These are phyloP conservation scores for Alfaro cultratus DNA, from an alignment of 2,797 vertebrate genomes.

Conservation along the genomic window DNA sequence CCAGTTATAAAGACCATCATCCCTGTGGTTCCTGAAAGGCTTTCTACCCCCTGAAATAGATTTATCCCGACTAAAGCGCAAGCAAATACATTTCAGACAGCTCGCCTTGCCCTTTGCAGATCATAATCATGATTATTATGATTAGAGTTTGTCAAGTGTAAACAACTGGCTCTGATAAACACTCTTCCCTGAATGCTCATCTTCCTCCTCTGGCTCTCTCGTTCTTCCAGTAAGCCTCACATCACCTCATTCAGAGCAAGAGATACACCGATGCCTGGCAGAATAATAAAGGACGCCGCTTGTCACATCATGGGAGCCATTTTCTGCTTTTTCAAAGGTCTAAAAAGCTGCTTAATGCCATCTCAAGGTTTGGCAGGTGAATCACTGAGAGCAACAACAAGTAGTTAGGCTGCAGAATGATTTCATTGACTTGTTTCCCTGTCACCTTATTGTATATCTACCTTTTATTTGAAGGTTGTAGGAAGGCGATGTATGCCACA, in stretches of 20 bases:
- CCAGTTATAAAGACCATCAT: constrained; percentile 1
- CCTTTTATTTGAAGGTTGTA: background rate
- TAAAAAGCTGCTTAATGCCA: constrained; percentile 48
- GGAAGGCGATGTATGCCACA: background rate
- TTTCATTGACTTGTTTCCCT: background rate
- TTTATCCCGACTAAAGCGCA: constrained; percentile 17
- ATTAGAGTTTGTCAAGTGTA: constrained; percentile 70
- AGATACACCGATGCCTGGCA: constrained; percentile 66
- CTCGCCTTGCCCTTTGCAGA: constrained; percentile 53
- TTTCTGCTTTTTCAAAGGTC: constrained; percentile 63
- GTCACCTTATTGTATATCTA: background rate
- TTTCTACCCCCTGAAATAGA: constrained; percentile 18
- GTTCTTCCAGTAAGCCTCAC: constrained; percentile 34
- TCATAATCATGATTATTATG: constrained; percentile 61
- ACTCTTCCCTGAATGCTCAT: constrained; percentile 50
- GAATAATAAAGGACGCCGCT: constrained; percentile 64
- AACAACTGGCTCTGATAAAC: constrained; percentile 68
- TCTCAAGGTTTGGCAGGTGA: constrained; percentile 50
- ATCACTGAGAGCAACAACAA: constrained; percentile 46
- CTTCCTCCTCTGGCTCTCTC: constrained; percentile 25
- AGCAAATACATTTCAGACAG: constrained; percentile 37
- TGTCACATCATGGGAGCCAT: constrained; percentile 62
- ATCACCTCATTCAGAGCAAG: constrained; percentile 62
- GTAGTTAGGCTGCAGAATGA: constrained; percentile 16
- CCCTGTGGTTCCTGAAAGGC: background rate